phyloP scores from a whole-genome alignment of 1,140 invertebrate species.

The Atta colombica region DNA sequence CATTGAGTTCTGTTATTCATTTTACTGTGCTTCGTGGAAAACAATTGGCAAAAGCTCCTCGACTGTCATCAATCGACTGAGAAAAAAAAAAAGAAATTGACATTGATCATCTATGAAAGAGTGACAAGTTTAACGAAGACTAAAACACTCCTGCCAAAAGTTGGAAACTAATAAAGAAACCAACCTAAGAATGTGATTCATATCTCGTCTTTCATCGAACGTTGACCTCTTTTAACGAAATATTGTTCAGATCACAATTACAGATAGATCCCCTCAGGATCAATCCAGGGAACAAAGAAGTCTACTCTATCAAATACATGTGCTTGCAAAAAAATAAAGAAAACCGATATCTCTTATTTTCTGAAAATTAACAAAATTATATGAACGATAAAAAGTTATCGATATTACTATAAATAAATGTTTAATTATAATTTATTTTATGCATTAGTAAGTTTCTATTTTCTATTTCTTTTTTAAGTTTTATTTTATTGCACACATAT shows the following conservation, averaged over 20 bases:
- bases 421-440: slow-evolving; percentile 14
- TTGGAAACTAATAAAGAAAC: neutral
- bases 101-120: neutral
- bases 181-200: neutral
- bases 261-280: neutral
- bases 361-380: neutral
- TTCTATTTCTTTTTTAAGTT: neutral
- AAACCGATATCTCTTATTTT: neutral
- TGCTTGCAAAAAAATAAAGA: neutral
- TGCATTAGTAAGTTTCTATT: neutral
- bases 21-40: neutral
- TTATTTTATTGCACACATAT: neutral
- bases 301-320: neutral
- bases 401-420: neutral
- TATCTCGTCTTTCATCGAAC: neutral
- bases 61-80: neutral
- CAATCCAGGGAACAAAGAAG: neutral
- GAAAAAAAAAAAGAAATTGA: neutral
- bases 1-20: slow-evolving; percentile 4
- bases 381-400: neutral
- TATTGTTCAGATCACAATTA: neutral
- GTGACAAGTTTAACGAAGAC: neutral
- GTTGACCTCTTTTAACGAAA: neutral
- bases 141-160: neutral
- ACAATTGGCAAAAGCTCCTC: slow-evolving; percentile 11